These are phyloP conservation scores for Plumapathes pennacea DNA, from an alignment of 92 coral and sea anemone genomes.

Conservation along the genomic window DNA sequence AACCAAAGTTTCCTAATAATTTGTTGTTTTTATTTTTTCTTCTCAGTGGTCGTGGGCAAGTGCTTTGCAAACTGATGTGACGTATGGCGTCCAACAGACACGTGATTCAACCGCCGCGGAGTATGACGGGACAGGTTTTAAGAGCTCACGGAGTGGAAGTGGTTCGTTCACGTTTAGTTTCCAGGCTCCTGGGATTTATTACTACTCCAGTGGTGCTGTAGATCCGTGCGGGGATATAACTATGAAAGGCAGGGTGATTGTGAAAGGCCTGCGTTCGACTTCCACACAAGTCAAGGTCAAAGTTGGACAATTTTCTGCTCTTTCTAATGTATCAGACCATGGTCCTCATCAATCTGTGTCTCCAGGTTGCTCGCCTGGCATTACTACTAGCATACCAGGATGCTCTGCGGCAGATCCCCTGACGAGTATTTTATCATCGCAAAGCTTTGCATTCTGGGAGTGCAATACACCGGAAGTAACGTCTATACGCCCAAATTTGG, in stretches of 20 bases:
- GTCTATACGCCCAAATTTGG: slow-evolving; percentile 63
- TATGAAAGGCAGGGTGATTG: slow-evolving; percentile 79
- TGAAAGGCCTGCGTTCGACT: slow-evolving; percentile 28
- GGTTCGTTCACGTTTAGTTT: slow-evolving; percentile 65
- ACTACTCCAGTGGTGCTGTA: slow-evolving; percentile 71
- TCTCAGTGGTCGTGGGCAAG: slow-evolving; percentile 92
- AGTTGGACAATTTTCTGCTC: slow-evolving; percentile 49
- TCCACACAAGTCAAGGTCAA: slow-evolving; percentile 23
- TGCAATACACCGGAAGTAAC: slow-evolving; percentile 83
- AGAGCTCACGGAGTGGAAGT: slow-evolving; percentile 55
- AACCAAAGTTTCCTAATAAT: too few relatives aligned
- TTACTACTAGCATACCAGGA: slow-evolving; percentile 13
- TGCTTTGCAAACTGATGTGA: slow-evolving; percentile 47
- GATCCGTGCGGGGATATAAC: slow-evolving; percentile 63
- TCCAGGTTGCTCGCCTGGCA: slow-evolving; percentile 43
- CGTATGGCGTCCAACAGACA: slow-evolving; percentile 72
- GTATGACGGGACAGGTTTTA: slow-evolving; percentile 75
- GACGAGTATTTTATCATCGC: slow-evolving; percentile 4
- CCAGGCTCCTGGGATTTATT: slow-evolving; percentile 63
- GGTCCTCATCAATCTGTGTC: slow-evolving; percentile 30
- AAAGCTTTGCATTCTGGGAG: slow-evolving; percentile 53
- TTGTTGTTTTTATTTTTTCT: too few relatives aligned
- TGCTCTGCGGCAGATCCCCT: slow-evolving; percentile 21
- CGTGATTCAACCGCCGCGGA: slow-evolving; percentile 41
- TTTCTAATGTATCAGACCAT: slow-evolving; percentile 15